A percentile compares a stretch with the other conserved stretches of the same genome.
Evolutionary conservation across 64 coral and sea anemone species (phyloP).

Genomic region (Actinia equina): DNA sequence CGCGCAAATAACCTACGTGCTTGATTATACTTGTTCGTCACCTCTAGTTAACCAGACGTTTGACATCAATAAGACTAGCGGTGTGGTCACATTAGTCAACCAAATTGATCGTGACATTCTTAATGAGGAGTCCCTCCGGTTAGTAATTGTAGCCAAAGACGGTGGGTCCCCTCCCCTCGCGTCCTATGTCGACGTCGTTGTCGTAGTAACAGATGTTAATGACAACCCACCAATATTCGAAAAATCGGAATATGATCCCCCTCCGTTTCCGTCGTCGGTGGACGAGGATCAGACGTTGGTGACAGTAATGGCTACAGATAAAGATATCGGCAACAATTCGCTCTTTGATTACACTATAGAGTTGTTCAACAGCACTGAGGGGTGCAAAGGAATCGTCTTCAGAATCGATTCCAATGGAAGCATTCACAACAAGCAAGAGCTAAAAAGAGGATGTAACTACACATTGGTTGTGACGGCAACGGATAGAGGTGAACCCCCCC

Average conservation of each 20-base stretch:
- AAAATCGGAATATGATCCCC: not conserved
- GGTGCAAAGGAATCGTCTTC: not conserved
- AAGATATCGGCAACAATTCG: not conserved
- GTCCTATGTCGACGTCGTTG: not conserved
- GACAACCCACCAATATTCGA: slow-evolving; percentile 2
- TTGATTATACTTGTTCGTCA: not conserved
- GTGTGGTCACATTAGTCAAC: not conserved
- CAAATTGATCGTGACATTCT: slow-evolving; percentile 2
- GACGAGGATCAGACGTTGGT: not conserved
- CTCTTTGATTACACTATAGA: not conserved
- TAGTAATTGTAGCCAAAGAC: slow-evolving; percentile 3
- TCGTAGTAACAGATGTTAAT: slow-evolving; percentile 18
- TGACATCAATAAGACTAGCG: not conserved
- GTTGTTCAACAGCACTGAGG: not conserved
- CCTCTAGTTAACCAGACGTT: not conserved
- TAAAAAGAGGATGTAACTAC: not conserved
- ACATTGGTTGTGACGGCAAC: not conserved
- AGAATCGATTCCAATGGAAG: not conserved
- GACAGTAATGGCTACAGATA: not conserved
- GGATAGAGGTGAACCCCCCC: not conserved
- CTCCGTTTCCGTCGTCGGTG: not conserved
- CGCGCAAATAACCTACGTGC: not conserved
- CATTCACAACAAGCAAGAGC: not conserved
- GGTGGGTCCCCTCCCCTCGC: not conserved
- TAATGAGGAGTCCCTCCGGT: not conserved